These are phyloP conservation scores for Choloepus didactylus DNA, from an alignment of 2,797 vertebrate genomes.

Conservation along the genomic window DNA sequence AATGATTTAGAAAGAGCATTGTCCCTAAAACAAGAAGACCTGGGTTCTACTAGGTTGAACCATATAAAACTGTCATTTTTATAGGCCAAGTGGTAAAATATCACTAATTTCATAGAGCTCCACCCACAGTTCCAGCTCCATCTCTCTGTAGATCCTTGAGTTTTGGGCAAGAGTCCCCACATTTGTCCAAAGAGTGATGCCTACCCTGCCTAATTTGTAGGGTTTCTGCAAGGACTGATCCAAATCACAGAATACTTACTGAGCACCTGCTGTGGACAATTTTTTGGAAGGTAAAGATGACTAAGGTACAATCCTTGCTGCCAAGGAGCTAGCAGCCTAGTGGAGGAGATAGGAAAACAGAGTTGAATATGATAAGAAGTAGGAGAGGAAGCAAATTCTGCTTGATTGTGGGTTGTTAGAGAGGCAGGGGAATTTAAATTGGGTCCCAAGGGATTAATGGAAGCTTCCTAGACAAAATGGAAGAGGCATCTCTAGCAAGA, in stretches of 20 bases:
- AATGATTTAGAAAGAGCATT: conserved; percentile 14
- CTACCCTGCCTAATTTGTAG: not conserved
- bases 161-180: not conserved
- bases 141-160: not conserved
- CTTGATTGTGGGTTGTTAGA: not conserved
- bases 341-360: not conserved
- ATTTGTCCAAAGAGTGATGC: not conserved
- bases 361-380: conserved; percentile 7
- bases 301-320: not conserved
- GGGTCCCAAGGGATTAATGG: not conserved
- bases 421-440: conserved; percentile 17
- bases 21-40: conserved; percentile 27
- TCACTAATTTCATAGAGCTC: not conserved
- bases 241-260: conserved; percentile 1
- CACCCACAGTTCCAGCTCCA: not conserved
- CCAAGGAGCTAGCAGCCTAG: not conserved
- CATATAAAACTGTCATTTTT: conserved; percentile 25
- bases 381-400: conserved; percentile 18
- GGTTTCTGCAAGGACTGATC: not conserved
- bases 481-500: not conserved
- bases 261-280: not conserved
- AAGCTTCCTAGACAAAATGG: not conserved
- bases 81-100: not conserved
- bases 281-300: conserved; percentile 38
- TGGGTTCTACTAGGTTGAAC: not conserved